Conservation (phyloP, 2,797 vertebrate genomes). For the Phylloscopus collybita region DNA sequence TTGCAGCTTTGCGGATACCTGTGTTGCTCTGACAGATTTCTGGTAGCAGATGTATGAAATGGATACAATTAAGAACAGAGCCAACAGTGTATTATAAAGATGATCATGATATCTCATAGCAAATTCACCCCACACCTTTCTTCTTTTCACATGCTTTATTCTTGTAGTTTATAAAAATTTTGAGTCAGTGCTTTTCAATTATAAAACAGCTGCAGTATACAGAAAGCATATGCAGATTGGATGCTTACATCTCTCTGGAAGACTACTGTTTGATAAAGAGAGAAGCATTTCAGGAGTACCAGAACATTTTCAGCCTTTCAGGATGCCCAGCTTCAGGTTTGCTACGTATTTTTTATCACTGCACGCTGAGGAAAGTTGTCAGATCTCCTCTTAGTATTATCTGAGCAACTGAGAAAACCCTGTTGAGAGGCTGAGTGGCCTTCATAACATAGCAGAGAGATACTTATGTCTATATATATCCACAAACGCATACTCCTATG, state of each 20-base stretch:
- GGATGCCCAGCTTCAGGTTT: background rate
- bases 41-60: background rate
- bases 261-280: background rate
- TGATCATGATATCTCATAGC: background rate
- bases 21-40: background rate
- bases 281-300: background rate
- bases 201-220: background rate
- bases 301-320: background rate
- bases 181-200: background rate
- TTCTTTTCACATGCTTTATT: background rate
- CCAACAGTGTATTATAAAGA: background rate
- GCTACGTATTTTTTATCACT: background rate
- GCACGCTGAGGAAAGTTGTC: background rate
- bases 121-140: background rate
- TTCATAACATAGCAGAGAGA: background rate
- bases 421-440: background rate
- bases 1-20: rapidly evolving
- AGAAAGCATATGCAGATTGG: background rate
- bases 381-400: background rate
- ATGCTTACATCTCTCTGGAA: background rate
- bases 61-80: background rate
- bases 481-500: rapidly evolving
- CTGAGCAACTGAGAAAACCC: background rate
- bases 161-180: background rate
- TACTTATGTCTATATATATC: background rate